Percentiles rank a stretch among this genome's conserved stretches.
Evolutionary conservation across 1,140 invertebrate genomes (phyloP).

Genomic region (Vanessa atalanta): DNA sequence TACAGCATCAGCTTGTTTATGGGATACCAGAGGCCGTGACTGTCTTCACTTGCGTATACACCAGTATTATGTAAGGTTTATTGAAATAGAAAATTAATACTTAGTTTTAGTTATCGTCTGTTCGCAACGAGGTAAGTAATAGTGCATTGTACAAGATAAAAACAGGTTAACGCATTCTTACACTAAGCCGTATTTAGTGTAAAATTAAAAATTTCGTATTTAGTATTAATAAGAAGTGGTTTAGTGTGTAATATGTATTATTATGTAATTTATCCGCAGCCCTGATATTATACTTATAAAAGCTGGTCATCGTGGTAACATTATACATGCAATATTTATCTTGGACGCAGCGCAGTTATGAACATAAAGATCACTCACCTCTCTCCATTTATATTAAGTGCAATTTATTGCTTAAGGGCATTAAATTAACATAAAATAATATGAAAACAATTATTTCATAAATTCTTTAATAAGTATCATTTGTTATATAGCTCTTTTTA

Average conservation of each 20-base stretch:
- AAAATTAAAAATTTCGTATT: slow-evolving; percentile 6
- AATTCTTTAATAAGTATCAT: slow-evolving; percentile 14
- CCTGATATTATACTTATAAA: slow-evolving; percentile 1
- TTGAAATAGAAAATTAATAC: background rate
- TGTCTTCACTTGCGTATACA: background rate
- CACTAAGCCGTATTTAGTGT: background rate
- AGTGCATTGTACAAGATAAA: background rate
- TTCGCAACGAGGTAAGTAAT: background rate
- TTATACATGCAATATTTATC: slow-evolving; percentile 24
- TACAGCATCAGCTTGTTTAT: slow-evolving; percentile 42
- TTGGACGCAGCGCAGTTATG: slow-evolving; percentile 14
- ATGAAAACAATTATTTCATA: slow-evolving; percentile 16
- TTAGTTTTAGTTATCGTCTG: background rate
- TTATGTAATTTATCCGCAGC: background rate
- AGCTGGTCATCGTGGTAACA: slow-evolving; percentile 15
- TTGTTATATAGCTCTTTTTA: background rate
- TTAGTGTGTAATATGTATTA: background rate
- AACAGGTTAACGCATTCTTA: background rate
- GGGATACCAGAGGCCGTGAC: slow-evolving; percentile 14
- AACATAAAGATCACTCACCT: slow-evolving; percentile 23
- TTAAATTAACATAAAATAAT: slow-evolving; percentile 17
- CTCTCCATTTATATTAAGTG: slow-evolving; percentile 14
- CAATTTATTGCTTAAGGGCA: slow-evolving; percentile 15
- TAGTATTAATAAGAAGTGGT: slow-evolving; percentile 1
- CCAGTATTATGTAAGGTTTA: background rate